Evolutionary conservation across 2,113 vertebrate species (phyloP).

Genomic region (Misgurnus mizolepis): DNA sequence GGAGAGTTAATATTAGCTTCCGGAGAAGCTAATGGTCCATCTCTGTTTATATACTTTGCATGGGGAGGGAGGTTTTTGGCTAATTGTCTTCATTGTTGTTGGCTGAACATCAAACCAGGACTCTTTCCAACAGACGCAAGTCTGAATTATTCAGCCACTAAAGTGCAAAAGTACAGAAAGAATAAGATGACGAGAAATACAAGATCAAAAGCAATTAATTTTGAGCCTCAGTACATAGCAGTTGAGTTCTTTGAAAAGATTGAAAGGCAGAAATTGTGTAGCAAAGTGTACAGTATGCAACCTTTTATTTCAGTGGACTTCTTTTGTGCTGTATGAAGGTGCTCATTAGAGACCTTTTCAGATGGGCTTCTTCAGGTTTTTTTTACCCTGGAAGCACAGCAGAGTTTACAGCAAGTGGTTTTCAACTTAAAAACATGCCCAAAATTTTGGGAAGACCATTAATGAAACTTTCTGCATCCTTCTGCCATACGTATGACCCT

Average conservation of each 20-base stretch:
- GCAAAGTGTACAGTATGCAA: background rate
- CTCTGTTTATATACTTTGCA: slow-evolving; percentile 62
- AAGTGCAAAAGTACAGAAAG: background rate
- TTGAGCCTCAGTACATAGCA: slow-evolving; percentile 35
- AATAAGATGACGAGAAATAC: slow-evolving; percentile 28
- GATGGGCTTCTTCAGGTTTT: background rate
- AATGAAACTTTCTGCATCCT: slow-evolving; percentile 15
- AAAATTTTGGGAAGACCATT: slow-evolving; percentile 19
- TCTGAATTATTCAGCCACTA: slow-evolving; percentile 40
- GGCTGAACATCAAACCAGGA: slow-evolving; percentile 57
- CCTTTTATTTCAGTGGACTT: slow-evolving; percentile 15
- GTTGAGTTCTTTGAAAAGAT: slow-evolving; percentile 12
- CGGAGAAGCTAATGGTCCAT: slow-evolving; percentile 58
- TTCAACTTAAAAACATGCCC: slow-evolving; percentile 1
- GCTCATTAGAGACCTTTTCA: slow-evolving; percentile 36
- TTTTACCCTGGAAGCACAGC: slow-evolving; percentile 6
- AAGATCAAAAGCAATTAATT: slow-evolving; percentile 30
- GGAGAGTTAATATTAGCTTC: slow-evolving; percentile 29
- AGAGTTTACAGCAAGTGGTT: background rate
- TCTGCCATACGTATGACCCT: slow-evolving; percentile 32
- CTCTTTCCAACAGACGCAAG: slow-evolving; percentile 51
- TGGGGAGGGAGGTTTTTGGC: slow-evolving; percentile 57
- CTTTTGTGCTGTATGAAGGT: background rate
- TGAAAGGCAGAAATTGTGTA: background rate
- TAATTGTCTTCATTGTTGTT: slow-evolving; percentile 66